These are phyloP conservation scores for Brachylomia viminalis DNA, from an alignment of 2,888 invertebrate species.

Conservation along the genomic window DNA sequence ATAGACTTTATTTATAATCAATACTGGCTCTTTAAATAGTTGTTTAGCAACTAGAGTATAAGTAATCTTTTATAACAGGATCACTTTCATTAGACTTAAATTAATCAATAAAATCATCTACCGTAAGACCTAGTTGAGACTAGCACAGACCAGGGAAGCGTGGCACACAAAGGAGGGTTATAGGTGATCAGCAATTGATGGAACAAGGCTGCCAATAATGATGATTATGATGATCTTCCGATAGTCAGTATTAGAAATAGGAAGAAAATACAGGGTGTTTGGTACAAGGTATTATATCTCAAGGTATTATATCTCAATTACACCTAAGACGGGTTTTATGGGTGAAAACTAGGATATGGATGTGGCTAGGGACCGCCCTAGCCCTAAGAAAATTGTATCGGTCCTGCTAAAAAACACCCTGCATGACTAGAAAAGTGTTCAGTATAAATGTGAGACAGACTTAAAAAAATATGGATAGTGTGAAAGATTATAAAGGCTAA, in stretches of 20 bases:
- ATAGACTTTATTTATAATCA: constrained; percentile 46
- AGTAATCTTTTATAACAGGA: constrained; percentile 12
- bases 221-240: neutral
- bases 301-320: too few species aligned
- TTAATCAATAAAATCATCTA: neutral
- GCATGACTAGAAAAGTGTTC: too few species aligned
- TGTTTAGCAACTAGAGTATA: neutral
- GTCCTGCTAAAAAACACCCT: too few species aligned
- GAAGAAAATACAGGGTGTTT: too few species aligned
- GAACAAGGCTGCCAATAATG: too few species aligned
- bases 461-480: neutral
- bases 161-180: neutral
- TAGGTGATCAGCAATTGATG: neutral
- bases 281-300: too few species aligned
- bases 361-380: too few species aligned
- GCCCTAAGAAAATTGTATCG: too few species aligned
- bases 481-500: neutral
- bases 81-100: constrained; percentile 21
- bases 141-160: neutral
- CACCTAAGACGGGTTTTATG: too few species aligned
- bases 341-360: too few species aligned
- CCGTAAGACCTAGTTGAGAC: neutral
- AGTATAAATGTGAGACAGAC: neutral
- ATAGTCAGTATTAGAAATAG: neutral
- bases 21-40: constrained; percentile 38